Evolutionary conservation across 2,888 invertebrate species (phyloP), one percentile per base, ranked within the genome.

Genomic region (Drosophila leonis): DNA sequence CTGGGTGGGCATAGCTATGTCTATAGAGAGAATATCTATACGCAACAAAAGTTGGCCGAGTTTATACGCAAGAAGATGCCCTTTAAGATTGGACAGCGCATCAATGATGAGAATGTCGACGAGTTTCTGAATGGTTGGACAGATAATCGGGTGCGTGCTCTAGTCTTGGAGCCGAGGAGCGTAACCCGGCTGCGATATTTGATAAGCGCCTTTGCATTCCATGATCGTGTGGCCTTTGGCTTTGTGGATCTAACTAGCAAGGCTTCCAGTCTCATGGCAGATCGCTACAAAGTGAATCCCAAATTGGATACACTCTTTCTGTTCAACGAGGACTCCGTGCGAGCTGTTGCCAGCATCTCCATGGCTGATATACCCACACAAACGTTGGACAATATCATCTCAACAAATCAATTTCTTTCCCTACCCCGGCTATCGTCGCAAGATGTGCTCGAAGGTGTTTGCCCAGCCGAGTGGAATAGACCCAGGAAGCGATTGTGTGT

Each of bases 381-480:
- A 85, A 97, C 98, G 0, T 94, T 99, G 92, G 96, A 96, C 77
- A 97, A 98, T 92, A 95, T 98, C 62, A 96, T 99, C 66, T 96
- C 97, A 65, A 95, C 96, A 51, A 98, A 99, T 94, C 97, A 97
- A 92, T 97, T 97, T 93, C 94, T 99, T 61, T 95, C 96, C 31
- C 93, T 99, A 79, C 98, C 98, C 0, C 94, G 98, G 63, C 94
- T 99, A 8, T 98, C 98, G 0, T 98, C 98, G n/a, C 98, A 98
- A 94, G 97, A 95, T 81, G 93, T 94, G 88, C 71, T 93, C 2
- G 93, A 93, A 78, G 93, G 92, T 18, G 94, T 98, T 61, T 99
- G 98, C 90, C 98, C 98, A 0, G 96, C 97, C 65, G 97, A 97
- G 92, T 96, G 97, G 95, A 95, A 97, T 79, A 95, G 96, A 64